Base-by-base conservation (phyloP, 2,113 vertebrate genomes). In the Urocitellus parryii region DNA sequence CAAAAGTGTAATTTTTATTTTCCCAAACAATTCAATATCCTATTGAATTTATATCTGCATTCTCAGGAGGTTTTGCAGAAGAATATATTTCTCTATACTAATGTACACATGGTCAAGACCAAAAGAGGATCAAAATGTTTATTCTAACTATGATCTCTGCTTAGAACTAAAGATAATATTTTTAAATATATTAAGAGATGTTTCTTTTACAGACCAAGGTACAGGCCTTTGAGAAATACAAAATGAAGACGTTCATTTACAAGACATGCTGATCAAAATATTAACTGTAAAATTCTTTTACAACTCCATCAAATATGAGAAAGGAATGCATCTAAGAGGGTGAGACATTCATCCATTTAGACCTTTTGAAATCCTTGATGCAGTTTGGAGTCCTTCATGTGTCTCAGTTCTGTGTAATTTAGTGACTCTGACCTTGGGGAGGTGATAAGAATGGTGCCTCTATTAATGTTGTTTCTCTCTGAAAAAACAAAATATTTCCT, bases 1-100 rank as follows among this genome's bases (percentile, higher is more conserved):
- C n/a, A 97, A 96, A 97, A 96, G 80, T 84, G 53, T 8, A 93
- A 70, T n/a, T 73, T 24, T 88, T 86, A 90, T 95, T 96, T 96
- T 86, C 72, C 27, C 24, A 68, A 95, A 80, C 45, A 93, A 93
- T 86, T 95, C 74, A 96, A 45, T 91, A 92, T 87, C 48, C 25
- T 24, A 77, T 61, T 93, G 37, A 14, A 72, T 77, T 80, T 80
- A 90, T 53, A 29, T 96, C 20, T 90, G 32, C 22, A 81, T 81
- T 89, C 76, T 93, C 37, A 68, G 63, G 72, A 77, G 39, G n/a
- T 18, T 96, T 91, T 93, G n/a, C 39, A 88, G 76, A 94, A 72
- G 73, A 88, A 63, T 61, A 3, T 77, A 20, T 88, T 72, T 92
- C 24, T 88, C 25, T 90, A 87, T 90, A 51, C 67, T 92, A 87